Evolutionary conservation across 2,797 vertebrate genomes (phyloP), one percentile per base, ranked within the genome.

Genomic region (Anableps anableps): DNA sequence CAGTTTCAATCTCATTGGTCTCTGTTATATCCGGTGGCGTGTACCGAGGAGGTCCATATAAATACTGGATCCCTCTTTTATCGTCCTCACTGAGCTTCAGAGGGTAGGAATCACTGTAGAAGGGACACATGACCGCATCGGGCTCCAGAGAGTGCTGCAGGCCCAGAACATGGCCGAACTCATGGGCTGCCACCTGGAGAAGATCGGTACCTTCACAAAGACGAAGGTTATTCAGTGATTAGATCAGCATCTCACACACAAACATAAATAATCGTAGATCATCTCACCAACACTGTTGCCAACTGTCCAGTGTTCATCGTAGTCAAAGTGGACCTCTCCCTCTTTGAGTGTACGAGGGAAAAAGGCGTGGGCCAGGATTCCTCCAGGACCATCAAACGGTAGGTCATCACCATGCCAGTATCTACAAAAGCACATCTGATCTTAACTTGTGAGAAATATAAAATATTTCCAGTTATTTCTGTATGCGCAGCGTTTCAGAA

Each of bases 291-390:
- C 92, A 85, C 87, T 90, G 83, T 96, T 97, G 71, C 96, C 97
- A 23, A 97, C 85, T 0, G 97, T 98, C 98, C 98, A 99, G 66
- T 95, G 90, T 92, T 99, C 98, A 0, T 99, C 98, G 0, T 97
- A 97, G 94, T 99, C 98, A 83, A 99, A 99, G 88, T 99, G 98
- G 79, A 99, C 96, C 0, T 98, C 96, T 71, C 98, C 98, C 73
- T 97, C 95, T 55, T 96, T 92, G 76, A 97, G 96, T 0, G 97
- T 98, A 86, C 95, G 95, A 41, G 98, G 98, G 86, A 98, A 99
- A 85, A 97, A 99, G 0, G 98, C 98, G 0, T 99, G 98, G 5
- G 97, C 98, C 76, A 99, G 92, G 83, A 98, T 97, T 78, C 97
- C 97, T 47, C 98, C 98, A 0, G 96, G 97, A 64, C 98, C 98